Evolutionary conservation across 2,888 invertebrate species (phyloP).

Genomic region (Drosophila picticornis): DNA sequence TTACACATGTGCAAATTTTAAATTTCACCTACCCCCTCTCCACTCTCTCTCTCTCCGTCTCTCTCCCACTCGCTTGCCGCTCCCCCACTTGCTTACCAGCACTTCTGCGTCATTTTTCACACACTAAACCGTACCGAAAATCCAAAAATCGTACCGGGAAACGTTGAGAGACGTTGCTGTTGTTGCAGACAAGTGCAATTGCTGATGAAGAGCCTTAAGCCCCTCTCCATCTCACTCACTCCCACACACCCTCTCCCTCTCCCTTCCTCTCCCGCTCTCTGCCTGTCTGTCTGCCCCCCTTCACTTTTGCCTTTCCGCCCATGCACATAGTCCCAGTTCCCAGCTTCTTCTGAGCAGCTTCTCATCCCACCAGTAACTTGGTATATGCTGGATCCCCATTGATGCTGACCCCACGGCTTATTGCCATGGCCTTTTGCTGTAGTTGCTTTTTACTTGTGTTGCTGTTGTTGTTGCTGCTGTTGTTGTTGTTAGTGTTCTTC

Average conservation of each 20-base stretch:
- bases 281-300: neutral
- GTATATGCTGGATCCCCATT: slow-evolving; percentile 43
- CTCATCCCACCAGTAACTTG: slow-evolving; percentile 29
- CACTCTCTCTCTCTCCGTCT: neutral
- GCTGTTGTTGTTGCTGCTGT: slow-evolving; percentile 14
- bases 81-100: slow-evolving; percentile 8
- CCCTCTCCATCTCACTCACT: neutral
- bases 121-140: slow-evolving; percentile 25
- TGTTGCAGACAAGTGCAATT: slow-evolving; percentile 50
- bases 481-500: slow-evolving; percentile 27
- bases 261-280: neutral
- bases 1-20: slow-evolving; percentile 65
- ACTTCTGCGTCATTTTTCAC: slow-evolving; percentile 37
- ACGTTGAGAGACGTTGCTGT: slow-evolving; percentile 1
- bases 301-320: slow-evolving; percentile 4
- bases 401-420: slow-evolving; percentile 59
- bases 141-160: slow-evolving; percentile 9
- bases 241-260: too few relatives aligned
- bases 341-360: slow-evolving; percentile 13
- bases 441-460: slow-evolving; percentile 21
- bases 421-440: slow-evolving; percentile 54
- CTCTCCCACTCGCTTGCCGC: neutral
- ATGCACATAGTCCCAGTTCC: slow-evolving; percentile 21
- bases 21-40: slow-evolving; percentile 21
- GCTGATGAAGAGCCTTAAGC: slow-evolving; percentile 34